These are phyloP conservation scores for Probosciger aterrimus DNA, from an alignment of 2,113 vertebrate genomes.

Conservation along the genomic window DNA sequence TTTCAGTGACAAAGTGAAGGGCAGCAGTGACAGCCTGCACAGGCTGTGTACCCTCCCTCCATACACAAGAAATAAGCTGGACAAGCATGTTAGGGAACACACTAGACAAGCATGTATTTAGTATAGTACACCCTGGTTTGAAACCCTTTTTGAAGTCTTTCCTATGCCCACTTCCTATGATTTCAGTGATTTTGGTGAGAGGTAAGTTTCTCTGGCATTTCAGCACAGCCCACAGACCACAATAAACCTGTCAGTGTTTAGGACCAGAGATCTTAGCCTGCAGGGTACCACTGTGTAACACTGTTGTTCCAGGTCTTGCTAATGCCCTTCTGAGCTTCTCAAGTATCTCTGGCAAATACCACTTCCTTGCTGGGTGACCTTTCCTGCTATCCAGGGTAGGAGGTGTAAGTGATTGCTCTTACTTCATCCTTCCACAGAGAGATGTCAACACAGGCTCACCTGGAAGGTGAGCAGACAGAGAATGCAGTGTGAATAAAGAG, in stretches of 20 bases:
- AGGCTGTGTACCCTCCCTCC: background rate
- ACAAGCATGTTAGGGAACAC: background rate
- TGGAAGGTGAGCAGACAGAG: background rate
- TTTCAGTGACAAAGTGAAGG: background rate
- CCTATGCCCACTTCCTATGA: background rate
- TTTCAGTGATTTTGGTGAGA: background rate
- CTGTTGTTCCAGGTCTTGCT: conserved; percentile 6
- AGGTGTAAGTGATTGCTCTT: background rate
- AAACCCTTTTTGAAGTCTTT: background rate
- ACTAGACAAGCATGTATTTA: background rate
- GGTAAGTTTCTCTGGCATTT: background rate
- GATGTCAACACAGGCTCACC: background rate
- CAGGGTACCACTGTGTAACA: conserved; percentile 16
- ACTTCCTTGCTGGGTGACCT: background rate
- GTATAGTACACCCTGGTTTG: background rate
- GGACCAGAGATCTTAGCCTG: background rate
- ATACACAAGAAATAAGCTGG: background rate
- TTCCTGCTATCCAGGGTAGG: background rate
- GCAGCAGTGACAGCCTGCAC: background rate
- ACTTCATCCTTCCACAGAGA: background rate
- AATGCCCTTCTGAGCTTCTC: background rate
- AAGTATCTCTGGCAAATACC: background rate
- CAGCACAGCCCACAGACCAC: background rate
- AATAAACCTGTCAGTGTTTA: background rate
- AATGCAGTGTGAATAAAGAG: background rate